Conservation (phyloP, 1,140 invertebrate species). For the Drosophila equinoxialis region DNA sequence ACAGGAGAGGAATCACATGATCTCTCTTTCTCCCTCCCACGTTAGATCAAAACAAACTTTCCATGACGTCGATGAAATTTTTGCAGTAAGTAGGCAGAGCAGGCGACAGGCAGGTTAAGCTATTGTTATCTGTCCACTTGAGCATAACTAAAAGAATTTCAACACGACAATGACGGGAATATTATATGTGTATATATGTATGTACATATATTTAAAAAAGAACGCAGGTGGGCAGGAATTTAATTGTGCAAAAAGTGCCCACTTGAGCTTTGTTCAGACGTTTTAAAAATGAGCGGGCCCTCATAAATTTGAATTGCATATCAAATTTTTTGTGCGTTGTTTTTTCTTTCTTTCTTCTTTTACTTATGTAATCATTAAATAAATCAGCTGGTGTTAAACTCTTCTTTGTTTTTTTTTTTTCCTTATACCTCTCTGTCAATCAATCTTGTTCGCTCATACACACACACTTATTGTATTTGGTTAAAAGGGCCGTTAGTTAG, state of each 20-base stretch:
- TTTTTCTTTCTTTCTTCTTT: constrained; percentile 27
- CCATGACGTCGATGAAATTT: constrained; percentile 35
- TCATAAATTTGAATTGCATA: constrained; percentile 9
- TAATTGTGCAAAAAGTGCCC: not conserved
- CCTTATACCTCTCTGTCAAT: constrained; percentile 25
- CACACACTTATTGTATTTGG: constrained; percentile 23
- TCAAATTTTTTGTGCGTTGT: constrained; percentile 9
- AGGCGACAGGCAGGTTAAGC: not conserved
- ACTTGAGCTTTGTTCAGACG: constrained; percentile 4
- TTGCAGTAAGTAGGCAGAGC: constrained; percentile 11
- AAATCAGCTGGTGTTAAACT: constrained; percentile 37
- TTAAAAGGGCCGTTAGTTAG: constrained; percentile 45
- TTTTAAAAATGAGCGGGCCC: not conserved
- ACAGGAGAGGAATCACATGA: not conserved
- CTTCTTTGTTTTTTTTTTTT: not conserved
- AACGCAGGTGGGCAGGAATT: constrained; percentile 4
- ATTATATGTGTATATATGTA: constrained; percentile 18
- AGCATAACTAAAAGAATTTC: constrained; percentile 38
- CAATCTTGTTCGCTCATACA: not conserved
- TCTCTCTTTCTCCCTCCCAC: not conserved
- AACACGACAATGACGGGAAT: constrained; percentile 5
- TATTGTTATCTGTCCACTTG: constrained; percentile 10
- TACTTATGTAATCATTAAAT: constrained; percentile 42
- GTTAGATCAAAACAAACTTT: constrained; percentile 23
- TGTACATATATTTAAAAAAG: constrained; percentile 4